A percentile compares a stretch with the other conserved stretches of the same genome.
Conservation (phyloP, 1,140 invertebrate genomes). For the Ctenoplectra terminalis region DNA sequence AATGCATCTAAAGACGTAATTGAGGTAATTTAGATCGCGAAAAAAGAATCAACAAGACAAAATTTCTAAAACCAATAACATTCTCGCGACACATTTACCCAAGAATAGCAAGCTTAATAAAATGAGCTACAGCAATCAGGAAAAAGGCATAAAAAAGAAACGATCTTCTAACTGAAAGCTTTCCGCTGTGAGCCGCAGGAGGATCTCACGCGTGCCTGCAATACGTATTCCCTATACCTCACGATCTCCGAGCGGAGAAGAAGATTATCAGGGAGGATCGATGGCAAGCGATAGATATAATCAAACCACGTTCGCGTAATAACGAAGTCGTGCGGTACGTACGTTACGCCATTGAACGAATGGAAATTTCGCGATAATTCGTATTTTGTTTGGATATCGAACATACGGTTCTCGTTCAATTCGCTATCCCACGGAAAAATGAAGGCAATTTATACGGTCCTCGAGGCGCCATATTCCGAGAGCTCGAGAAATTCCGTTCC, state of each 20-base stretch:
- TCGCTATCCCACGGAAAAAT: not conserved
- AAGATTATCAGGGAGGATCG: slow-evolving; percentile 25
- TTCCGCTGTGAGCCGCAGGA: not conserved
- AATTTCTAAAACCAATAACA: too few species aligned
- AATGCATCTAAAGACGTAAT: too few species aligned
- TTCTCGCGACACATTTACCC: too few species aligned
- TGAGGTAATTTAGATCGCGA: not conserved
- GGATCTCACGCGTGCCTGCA: slow-evolving; percentile 13
- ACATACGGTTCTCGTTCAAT: too few species aligned
- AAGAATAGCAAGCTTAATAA: too few species aligned
- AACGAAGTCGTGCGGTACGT: slow-evolving; percentile 11
- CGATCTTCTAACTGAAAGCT: slow-evolving; percentile 4
- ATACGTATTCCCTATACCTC: slow-evolving; percentile 7
- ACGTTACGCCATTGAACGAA: slow-evolving; percentile 10
- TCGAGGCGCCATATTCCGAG: not conserved
- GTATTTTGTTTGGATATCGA: slow-evolving; percentile 16
- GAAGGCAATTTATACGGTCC: not conserved
- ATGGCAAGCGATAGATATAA: slow-evolving; percentile 17
- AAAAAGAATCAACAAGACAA: too few species aligned
- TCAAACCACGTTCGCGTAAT: slow-evolving; percentile 31
- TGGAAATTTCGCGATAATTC: slow-evolving; percentile 5
- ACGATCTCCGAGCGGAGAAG: not conserved
- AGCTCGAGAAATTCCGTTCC: too few species aligned
- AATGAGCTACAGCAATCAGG: not conserved
- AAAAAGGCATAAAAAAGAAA: not conserved